These are phyloP conservation scores for Latrodectus elegans DNA, from an alignment of 2,888 invertebrate species.

Conservation along the genomic window DNA sequence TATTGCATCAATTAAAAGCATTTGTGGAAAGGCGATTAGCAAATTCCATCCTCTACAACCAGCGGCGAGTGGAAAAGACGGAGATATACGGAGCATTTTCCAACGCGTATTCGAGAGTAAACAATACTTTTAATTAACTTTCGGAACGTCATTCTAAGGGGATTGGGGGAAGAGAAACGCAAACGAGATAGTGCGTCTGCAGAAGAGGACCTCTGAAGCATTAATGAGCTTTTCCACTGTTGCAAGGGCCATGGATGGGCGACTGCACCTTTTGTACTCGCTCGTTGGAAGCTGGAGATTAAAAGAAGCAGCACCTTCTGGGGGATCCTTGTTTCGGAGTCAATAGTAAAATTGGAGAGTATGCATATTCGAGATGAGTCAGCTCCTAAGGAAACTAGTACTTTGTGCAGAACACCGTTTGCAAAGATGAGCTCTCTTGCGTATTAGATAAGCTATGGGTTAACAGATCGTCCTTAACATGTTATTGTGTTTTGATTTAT, in stretches of 20 bases:
- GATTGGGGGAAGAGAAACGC: background rate
- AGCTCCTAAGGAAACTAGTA: no score
- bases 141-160: background rate
- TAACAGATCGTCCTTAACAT: no score
- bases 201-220: background rate
- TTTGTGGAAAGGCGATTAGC: background rate
- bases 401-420: no score
- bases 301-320: background rate
- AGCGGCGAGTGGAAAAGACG: background rate
- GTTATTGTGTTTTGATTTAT: no score
- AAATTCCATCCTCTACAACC: background rate
- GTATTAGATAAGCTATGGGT: no score
- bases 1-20: background rate
- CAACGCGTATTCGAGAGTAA: conserved; percentile 9
- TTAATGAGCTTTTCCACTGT: background rate
- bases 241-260: background rate
- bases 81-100: background rate
- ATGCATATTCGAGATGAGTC: no score
- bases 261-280: background rate
- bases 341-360: no score
- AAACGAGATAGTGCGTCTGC: background rate
- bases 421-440: no score
- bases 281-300: background rate
- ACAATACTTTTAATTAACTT: conserved; percentile 42
- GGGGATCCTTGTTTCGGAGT: background rate